These are phyloP conservation scores for Congeria kusceri DNA, from an alignment of 2,888 invertebrate species.

Conservation along the genomic window DNA sequence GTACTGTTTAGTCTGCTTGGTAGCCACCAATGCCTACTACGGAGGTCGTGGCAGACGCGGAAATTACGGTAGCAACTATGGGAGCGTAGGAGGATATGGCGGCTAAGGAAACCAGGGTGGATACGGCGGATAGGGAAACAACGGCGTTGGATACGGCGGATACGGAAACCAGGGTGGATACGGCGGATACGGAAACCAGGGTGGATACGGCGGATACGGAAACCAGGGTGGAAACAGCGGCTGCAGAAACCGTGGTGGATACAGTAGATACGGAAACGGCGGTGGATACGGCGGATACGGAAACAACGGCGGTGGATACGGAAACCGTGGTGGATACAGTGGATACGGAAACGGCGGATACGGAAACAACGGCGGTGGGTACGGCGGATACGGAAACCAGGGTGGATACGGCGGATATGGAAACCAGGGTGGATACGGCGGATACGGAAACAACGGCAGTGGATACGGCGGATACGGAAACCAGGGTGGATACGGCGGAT, in stretches of 20 bases:
- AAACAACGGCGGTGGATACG: not conserved
- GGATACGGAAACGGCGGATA: constrained; percentile 2
- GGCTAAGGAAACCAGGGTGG: not conserved
- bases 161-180: not conserved
- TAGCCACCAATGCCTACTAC: not conserved
- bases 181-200: not conserved
- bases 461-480: constrained; percentile 3
- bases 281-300: constrained; percentile 10
- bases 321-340: not conserved
- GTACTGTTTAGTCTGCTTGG: no score
- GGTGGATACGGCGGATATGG: not conserved
- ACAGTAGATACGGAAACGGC: not conserved
- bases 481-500: not conserved
- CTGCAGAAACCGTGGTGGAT: not conserved
- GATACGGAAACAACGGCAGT: not conserved
- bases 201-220: not conserved
- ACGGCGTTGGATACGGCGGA: constrained; percentile 4
- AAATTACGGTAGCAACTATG: not conserved
- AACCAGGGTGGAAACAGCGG: not conserved
- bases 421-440: constrained; percentile 1
- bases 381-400: not conserved
- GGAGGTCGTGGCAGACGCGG: constrained; percentile 14
- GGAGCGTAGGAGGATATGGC: not conserved
- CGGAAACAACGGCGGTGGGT: not conserved
- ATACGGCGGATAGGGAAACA: no score